Evolutionary conservation across 92 coral and sea anemone genomes (phyloP), one percentile per base, ranked within the genome.

Genomic region (Pocillopora meandrina): DNA sequence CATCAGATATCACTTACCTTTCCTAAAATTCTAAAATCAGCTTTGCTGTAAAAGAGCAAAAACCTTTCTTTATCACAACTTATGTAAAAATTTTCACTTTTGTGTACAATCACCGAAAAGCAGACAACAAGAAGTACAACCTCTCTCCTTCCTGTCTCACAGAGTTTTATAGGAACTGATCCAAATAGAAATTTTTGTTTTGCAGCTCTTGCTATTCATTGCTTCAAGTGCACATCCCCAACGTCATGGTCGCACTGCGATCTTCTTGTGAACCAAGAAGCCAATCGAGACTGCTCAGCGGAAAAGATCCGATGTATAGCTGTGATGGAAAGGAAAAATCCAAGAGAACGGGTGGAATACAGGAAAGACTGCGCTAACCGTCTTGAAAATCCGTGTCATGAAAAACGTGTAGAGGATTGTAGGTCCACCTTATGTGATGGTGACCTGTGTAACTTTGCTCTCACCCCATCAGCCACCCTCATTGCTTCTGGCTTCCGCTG

Each of bases 381-480:
- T 17, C 18, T 74, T 12, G 0, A 21, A 11, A 74, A 57, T 18
- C 78, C 78, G 42, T 74, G 78, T 63, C 11, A 74, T 56, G 68
- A 34, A 8, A 33, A 15, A 49, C 56, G 67, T 10, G 34, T 34
- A 33, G 68, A 76, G 2, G 55, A 76, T 11, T 76, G 68, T 67
- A 61, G 36, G 20, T 55, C 36, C 10, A 76, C 80, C 6, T 16
- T 76, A 23, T 76, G 80, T 67, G 80, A 78, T n/a, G 61, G n/a
- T n/a, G 34, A 64, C 5, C 35, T 63, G 71, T 78, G 82, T 14
- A 78, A 78, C 80, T 76, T 76, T 61, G 68, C 80, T 10, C 55
- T 76, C 23, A 33, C 57, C 0, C 80, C 80, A 61, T 0, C 7
- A 1, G 56, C 82, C 34, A 78, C 71, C 1, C 82, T 78, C 10